Evolutionary conservation across 2,797 vertebrate genomes (phyloP).

Genomic region (Acropternis orthonyx): DNA sequence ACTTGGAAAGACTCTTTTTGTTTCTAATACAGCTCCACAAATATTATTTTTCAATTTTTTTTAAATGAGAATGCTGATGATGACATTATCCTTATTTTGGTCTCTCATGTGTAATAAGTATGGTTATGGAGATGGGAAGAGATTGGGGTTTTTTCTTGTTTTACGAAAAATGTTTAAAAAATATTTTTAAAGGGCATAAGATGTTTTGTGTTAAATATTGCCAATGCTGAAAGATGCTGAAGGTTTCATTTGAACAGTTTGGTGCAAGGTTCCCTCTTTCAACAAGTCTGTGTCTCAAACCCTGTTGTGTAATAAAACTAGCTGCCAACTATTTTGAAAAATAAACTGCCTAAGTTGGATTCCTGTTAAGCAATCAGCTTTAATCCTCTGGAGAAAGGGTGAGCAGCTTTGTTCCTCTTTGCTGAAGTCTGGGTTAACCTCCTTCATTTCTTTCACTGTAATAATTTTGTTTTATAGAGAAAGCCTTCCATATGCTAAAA

Average conservation of each 20-base stretch:
- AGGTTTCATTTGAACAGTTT: constrained; percentile 28
- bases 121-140: neutral
- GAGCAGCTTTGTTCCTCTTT: constrained; percentile 40
- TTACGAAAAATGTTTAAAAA: neutral
- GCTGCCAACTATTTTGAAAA: constrained; percentile 61
- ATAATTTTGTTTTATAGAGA: neutral
- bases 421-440: constrained; percentile 9
- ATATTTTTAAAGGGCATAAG: constrained; percentile 9
- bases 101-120: neutral
- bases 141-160: neutral
- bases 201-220: constrained; percentile 27
- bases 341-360: constrained; percentile 53
- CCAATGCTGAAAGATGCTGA: constrained; percentile 17
- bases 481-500: neutral
- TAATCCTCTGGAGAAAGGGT: constrained; percentile 42
- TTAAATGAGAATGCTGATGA: neutral
- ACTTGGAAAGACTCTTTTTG: neutral
- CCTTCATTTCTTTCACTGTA: neutral
- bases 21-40: neutral
- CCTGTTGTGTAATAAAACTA: constrained; percentile 34
- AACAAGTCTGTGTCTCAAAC: constrained; percentile 42
- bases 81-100: neutral
- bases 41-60: neutral
- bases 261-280: constrained; percentile 58
- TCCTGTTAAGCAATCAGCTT: constrained; percentile 61